These are phyloP conservation scores for Mya arenaria DNA, from an alignment of 1,140 invertebrate species.

Conservation along the genomic window DNA sequence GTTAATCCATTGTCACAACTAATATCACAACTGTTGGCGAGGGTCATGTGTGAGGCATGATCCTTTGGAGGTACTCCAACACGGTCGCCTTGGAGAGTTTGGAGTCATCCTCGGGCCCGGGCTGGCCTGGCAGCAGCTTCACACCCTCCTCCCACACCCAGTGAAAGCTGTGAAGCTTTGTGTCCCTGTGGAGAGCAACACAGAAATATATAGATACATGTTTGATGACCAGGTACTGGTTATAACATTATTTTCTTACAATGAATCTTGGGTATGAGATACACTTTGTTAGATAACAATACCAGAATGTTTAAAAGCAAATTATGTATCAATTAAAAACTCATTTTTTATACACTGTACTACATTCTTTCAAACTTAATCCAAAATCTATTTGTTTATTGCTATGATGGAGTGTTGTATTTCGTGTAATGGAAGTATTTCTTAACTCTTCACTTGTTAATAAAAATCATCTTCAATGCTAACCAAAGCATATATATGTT, in stretches of 20 bases:
- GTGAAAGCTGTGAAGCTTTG: slow-evolving; percentile 41
- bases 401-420: too few species aligned
- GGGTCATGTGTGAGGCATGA: slow-evolving; percentile 34
- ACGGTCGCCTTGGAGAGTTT: slow-evolving; percentile 39
- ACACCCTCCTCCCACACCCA: slow-evolving; percentile 52
- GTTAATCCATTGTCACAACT: too few species aligned
- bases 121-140: slow-evolving; percentile 27
- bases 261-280: not conserved
- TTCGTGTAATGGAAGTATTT: too few species aligned
- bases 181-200: slow-evolving; percentile 26
- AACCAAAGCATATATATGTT: too few species aligned
- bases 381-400: too few species aligned
- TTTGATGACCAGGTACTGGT: too few species aligned
- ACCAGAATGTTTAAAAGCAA: not conserved
- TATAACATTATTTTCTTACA: not conserved
- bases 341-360: not conserved
- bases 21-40: too few species aligned
- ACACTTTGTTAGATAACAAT: not conserved
- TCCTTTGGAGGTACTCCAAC: slow-evolving; percentile 34
- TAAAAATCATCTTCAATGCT: too few species aligned
- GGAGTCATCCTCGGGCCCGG: slow-evolving; percentile 36
- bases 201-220: too few species aligned
- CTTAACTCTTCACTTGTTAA: too few species aligned
- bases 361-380: too few species aligned
- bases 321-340: not conserved